Evolutionary conservation across 2,888 invertebrate species (phyloP).

Genomic region (Subacronicta megacephala): DNA sequence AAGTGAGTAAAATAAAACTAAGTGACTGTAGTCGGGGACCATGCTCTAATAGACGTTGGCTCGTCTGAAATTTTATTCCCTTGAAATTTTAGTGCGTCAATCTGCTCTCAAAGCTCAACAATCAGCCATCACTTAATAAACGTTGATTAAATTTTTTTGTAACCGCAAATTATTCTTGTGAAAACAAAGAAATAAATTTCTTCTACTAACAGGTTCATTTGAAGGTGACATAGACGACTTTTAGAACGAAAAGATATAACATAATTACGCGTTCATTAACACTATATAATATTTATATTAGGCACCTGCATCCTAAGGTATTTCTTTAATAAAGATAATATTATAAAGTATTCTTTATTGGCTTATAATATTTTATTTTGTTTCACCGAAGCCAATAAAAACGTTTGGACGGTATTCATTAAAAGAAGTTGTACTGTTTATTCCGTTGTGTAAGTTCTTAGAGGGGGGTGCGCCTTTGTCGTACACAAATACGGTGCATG

Average conservation of each 20-base stretch:
- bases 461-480: constrained; percentile 41
- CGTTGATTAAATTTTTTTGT: no score
- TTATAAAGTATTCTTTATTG: background rate
- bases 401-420: constrained; percentile 35
- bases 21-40: no score
- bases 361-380: constrained; percentile 8
- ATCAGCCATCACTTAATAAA: no score
- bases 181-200: no score
- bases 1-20: no score
- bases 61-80: no score
- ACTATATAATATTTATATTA: constrained; percentile 10
- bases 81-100: no score
- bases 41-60: no score
- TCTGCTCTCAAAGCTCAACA: no score
- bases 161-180: no score
- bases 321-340: constrained; percentile 9
- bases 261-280: constrained; percentile 21
- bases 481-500: constrained; percentile 42
- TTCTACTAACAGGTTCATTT: no score
- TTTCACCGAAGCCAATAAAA: constrained; percentile 25
- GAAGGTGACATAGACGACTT: background rate
- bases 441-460: constrained; percentile 30
- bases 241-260: constrained; percentile 3
- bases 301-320: background rate
- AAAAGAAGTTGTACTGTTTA: constrained; percentile 40